Base-by-base conservation (phyloP, 2,888 invertebrate genomes). In the Crioceris asparagi region DNA sequence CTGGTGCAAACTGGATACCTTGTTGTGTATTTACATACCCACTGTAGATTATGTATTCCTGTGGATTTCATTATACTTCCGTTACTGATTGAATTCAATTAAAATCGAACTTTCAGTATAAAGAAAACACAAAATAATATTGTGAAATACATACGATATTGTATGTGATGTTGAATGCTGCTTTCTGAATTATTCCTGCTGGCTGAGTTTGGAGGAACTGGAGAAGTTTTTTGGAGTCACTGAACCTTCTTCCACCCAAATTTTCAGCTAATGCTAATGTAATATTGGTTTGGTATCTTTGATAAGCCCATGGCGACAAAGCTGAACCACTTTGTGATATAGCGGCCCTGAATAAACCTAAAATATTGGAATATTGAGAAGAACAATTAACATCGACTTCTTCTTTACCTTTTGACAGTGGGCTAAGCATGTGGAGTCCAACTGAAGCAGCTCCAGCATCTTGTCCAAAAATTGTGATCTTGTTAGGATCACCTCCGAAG, bases 401-500 rank as follows among this genome's bases (percentile, higher is more conserved):
- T n/a, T n/a, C n/a, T n/a, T n/a, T 32, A 33, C 39, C 40, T 29
- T 29, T 10, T 5, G 38, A 33, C 12, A 29, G 16, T 17, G 29
- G 25, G 17, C 39, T 37, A 10, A 43, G n/a, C 6, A 43, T 16
- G 2, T 43, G 43, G 25, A 44, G 46, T 6, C 38, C 36, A 17
- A 39, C 36, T 5, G 48, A 43, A 3, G 76, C 79, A 19, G 75
- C 81, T 0, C 84, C 84, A 0, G 83, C 77, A 3, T 82, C 82
- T 51, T 73, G 70, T 2, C 84, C 84, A 1, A 73, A 59, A 3
- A 83, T 55, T 0, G 80, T 77, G 16, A 83, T 69, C 42, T 73
- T 74, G 26, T 74, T 68, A 2, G 79, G 72, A 63, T 83, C 73
- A 1, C 83, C 83, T 2, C 79, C 79, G 49, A 83, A 83, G 54